A percentile compares a stretch with the other conserved stretches of the same genome.
These are phyloP conservation scores for Simalia tracyae DNA, from an alignment of 2,797 vertebrate species.

Conservation along the genomic window DNA sequence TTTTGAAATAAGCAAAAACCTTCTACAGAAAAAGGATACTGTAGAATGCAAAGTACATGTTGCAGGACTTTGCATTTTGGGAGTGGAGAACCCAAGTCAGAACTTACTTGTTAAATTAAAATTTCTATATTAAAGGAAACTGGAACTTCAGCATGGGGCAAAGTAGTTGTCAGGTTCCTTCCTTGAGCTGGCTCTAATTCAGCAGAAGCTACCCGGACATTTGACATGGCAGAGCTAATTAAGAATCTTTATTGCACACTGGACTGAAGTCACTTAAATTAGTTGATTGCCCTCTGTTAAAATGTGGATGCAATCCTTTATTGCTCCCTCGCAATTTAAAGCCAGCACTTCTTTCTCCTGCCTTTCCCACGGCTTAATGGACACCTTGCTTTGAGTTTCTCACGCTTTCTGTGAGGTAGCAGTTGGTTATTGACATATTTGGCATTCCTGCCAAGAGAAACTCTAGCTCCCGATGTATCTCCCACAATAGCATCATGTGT, in stretches of 20 bases:
- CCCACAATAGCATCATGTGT: not conserved
- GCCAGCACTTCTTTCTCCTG: not conserved
- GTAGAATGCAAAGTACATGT: constrained; percentile 11
- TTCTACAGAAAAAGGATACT: not conserved
- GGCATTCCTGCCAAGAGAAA: not conserved
- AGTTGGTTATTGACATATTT: not conserved
- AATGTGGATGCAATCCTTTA: not conserved
- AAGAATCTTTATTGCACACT: not conserved
- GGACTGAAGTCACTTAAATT: not conserved
- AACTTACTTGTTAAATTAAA: not conserved
- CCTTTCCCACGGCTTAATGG: not conserved
- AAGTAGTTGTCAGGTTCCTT: not conserved
- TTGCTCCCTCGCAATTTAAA: not conserved
- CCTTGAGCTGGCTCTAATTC: not conserved
- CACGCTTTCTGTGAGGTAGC: not conserved
- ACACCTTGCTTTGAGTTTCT: not conserved
- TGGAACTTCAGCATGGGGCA: not conserved
- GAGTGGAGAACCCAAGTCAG: not conserved
- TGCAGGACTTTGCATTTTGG: not conserved
- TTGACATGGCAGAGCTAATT: not conserved
- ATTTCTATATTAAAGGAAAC: not conserved
- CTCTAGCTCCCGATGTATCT: not conserved
- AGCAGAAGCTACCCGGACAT: not conserved
- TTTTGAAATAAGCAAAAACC: constrained; percentile 19
- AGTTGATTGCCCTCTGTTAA: not conserved